Conservation (phyloP, 2,888 invertebrate genomes). For the Cybosia mesomella region DNA sequence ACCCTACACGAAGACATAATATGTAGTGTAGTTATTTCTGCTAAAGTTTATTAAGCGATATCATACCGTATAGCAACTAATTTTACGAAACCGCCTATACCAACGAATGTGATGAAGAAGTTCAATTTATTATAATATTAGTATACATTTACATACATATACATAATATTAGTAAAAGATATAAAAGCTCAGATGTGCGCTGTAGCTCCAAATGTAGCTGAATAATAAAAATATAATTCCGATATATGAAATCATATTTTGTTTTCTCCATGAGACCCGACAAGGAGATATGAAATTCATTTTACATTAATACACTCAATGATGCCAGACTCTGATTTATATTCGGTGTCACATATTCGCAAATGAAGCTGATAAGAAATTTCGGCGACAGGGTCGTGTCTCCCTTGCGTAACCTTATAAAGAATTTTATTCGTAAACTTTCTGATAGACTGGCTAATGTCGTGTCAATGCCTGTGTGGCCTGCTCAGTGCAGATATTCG, state of each 20-base stretch:
- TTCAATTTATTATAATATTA: too few species aligned
- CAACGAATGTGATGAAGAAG: too few species aligned
- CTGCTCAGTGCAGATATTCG: neutral
- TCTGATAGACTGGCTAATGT: neutral
- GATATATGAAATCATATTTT: constrained; percentile 18
- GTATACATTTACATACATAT: neutral
- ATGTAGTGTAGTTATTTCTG: too few species aligned
- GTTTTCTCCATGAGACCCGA: constrained; percentile 14
- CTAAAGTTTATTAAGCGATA: too few species aligned
- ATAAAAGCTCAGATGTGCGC: constrained; percentile 6
- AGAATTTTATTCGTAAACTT: constrained; percentile 14
- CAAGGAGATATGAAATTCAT: constrained; percentile 25
- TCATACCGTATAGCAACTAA: too few species aligned
- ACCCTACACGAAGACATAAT: too few species aligned
- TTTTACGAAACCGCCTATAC: too few species aligned
- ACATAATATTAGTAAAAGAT: constrained; percentile 8
- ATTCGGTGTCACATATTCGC: constrained; percentile 17
- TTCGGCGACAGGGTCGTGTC: too few species aligned
- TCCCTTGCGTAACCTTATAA: constrained; percentile 20
- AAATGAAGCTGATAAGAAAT: constrained; percentile 21
- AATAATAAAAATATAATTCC: constrained; percentile 21
- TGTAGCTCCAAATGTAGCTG: constrained; percentile 10
- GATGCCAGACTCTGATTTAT: constrained; percentile 26
- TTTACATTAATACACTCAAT: constrained; percentile 32
- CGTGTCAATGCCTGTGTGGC: neutral